phyloP scores from a whole-genome alignment of 30 jellyfish, hydroid and myxozoan species.

The Cassiopea xamachana region DNA sequence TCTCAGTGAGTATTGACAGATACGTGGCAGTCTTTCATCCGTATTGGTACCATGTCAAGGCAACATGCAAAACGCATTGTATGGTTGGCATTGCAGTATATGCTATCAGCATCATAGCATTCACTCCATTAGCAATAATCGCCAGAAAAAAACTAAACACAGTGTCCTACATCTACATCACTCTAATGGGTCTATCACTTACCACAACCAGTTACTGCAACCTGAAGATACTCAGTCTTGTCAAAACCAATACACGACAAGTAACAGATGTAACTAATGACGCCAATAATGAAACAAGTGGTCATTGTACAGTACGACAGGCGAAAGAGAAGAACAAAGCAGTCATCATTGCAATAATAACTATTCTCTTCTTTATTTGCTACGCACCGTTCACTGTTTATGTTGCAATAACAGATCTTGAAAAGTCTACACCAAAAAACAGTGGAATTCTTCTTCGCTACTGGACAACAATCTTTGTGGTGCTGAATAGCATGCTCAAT shows the following conservation, averaged over 20 bases:
- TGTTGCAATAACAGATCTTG: neutral
- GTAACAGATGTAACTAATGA: neutral
- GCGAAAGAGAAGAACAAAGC: neutral
- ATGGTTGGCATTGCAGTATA: neutral
- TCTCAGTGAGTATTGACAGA: neutral
- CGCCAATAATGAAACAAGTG: neutral
- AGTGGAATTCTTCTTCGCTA: neutral
- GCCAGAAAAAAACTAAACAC: neutral
- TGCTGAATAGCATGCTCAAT: neutral
- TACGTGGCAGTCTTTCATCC: neutral
- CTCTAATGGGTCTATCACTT: neutral
- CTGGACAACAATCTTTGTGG: neutral
- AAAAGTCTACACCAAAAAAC: neutral
- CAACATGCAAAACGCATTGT: neutral
- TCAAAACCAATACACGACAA: neutral
- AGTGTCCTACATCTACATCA: neutral
- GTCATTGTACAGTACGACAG: neutral
- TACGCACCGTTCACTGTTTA: neutral
- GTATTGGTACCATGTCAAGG: neutral
- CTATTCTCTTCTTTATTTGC: neutral
- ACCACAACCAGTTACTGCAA: neutral
- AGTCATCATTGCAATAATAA: neutral
- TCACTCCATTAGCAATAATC: neutral
- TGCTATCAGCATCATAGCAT: neutral
- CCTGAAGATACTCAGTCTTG: neutral